Percentiles rank a stretch among this genome's conserved stretches.
Conservation (phyloP, 2,888 invertebrate genomes). For the Clostera curtula region DNA sequence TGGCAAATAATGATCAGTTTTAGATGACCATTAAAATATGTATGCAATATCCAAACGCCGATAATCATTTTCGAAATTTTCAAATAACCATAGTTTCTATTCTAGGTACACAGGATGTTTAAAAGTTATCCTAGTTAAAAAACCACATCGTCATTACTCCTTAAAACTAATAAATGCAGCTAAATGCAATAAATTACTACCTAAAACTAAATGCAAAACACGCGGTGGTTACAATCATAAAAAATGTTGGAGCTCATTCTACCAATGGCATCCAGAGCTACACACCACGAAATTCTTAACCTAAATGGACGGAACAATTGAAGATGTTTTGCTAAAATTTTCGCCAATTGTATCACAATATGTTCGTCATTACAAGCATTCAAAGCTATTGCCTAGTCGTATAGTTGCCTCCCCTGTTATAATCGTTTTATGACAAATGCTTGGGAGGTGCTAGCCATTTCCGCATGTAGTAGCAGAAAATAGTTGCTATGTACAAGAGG, state of each 20-base stretch:
- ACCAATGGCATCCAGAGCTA: conserved; percentile 26
- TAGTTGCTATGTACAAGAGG: conserved; percentile 91
- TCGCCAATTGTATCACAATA: conserved; percentile 64
- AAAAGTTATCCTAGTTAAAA: conserved; percentile 11
- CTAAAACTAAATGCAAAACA: conserved; percentile 59
- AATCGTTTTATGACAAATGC: conserved; percentile 74
- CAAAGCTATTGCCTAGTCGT: conserved; percentile 18
- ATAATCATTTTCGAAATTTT: no score
- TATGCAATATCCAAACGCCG: no score
- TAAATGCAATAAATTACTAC: conserved; percentile 64
- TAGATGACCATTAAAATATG: no score
- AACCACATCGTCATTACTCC: conserved; percentile 19
- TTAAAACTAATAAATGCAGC: conserved; percentile 46
- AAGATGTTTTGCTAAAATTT: conserved; percentile 23
- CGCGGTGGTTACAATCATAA: conserved; percentile 62
- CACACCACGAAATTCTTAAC: conserved; percentile 36
- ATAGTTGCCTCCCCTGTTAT: conserved; percentile 11
- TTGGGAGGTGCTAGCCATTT: conserved; percentile 92
- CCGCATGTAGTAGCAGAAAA: conserved; percentile 95
- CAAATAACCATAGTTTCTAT: no score
- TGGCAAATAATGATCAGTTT: no score
- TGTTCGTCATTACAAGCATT: conserved; percentile 36
- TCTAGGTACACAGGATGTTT: no score
- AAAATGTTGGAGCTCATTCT: conserved; percentile 24
- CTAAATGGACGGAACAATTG: conserved; percentile 38